A percentile compares a stretch with the other conserved stretches of the same genome.
These are phyloP conservation scores for Micromesistius poutassou DNA, from an alignment of 2,797 vertebrate genomes.

Conservation along the genomic window DNA sequence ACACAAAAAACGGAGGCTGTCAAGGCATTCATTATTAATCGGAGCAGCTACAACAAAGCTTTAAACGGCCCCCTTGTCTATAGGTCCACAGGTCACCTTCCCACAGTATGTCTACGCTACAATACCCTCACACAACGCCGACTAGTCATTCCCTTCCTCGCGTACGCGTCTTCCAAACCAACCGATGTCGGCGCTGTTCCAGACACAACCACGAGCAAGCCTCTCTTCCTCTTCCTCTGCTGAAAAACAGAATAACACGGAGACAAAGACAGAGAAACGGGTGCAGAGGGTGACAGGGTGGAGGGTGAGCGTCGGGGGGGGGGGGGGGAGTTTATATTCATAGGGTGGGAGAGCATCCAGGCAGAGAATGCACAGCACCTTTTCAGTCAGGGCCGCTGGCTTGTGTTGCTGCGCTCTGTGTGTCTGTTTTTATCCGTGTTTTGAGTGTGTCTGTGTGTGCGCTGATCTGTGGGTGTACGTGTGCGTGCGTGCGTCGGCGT, in stretches of 20 bases:
- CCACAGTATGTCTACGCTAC: no score
- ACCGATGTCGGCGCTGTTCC: no score
- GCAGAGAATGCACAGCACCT: conserved; percentile 63
- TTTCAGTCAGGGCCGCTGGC: conserved; percentile 17
- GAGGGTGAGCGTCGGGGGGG: conserved; percentile 57
- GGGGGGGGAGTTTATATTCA: conserved; percentile 68
- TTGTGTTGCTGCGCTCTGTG: not conserved
- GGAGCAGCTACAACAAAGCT: no score
- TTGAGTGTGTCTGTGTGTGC: not conserved
- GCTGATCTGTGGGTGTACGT: conserved; percentile 11
- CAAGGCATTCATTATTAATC: no score
- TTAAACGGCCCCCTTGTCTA: no score
- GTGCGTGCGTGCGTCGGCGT: not conserved
- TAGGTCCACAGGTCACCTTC: no score
- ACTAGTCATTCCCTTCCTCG: no score
- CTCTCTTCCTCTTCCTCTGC: no score
- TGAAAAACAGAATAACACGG: not conserved
- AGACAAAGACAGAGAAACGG: conserved; percentile 18
- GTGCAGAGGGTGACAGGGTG: conserved; percentile 53
- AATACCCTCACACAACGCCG: no score
- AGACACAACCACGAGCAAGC: no score
- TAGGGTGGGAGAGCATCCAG: conserved; percentile 56
- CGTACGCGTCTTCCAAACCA: no score
- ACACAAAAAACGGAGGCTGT: not conserved
- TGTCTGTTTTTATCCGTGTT: not conserved